Evolutionary conservation across 30 jellyfish, hydroid and myxozoan genomes (phyloP), one percentile per base, ranked within the genome.

Genomic region (Haliclystus octoradiatus): DNA sequence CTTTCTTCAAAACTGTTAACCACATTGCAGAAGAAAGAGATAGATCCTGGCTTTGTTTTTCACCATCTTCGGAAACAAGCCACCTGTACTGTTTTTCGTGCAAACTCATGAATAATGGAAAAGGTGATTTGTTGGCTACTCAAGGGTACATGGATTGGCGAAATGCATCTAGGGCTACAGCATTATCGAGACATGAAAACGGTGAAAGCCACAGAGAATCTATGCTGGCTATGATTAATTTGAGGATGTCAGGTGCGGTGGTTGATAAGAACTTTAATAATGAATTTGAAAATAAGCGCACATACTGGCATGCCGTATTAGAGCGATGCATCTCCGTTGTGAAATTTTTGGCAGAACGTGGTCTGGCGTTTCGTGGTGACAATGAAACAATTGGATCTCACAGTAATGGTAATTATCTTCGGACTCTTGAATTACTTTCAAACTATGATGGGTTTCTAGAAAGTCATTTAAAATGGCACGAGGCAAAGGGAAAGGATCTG

Each of bases 331-430:
- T 52, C 27, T 29, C 27, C 25, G 66, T 52, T 52, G 66, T 52
- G 66, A 52, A 52, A 32, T 52, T 52, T 9, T 52, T 52, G 66
- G 25, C 66, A 52, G 25, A 2, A 52, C 25, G 7, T 23, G 61
- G 66, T 23, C 27, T 52, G 66, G 4, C 66, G 27, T 52, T 52
- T 9, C 66, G 66, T 52, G 66, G 66, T 3, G 27, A 52, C 2
- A 52, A 52, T 52, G 5, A 52, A 52, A 52, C 61, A 23, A 52
- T 52, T 52, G 66, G 66, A 52, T 52, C 66, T 23, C 31, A 52
- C 31, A 29, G 27, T 23, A 52, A 1, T 52, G 7, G 66, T 1
- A 52, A 52, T 52, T 52, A 9, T 52, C 7, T 52, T 29, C 31
- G 66, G 27, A 52, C 66, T 52, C 66, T 52, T 1, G 7, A 52